Evolutionary conservation across 2,888 invertebrate genomes (phyloP).

Genomic region (Caenorhabditis parvicauda): DNA sequence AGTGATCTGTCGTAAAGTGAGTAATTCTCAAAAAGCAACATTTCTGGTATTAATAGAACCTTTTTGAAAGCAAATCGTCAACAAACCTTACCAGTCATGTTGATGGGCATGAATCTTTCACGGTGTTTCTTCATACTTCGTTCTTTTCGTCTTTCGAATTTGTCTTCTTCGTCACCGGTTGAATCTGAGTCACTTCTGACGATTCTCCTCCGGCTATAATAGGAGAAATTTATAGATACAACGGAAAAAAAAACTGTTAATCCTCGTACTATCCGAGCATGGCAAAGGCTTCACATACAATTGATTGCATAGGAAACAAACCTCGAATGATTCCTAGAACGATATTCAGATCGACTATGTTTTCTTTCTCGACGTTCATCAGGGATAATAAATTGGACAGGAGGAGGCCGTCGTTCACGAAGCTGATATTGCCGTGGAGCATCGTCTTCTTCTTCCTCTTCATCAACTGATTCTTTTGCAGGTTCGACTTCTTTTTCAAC

Average conservation of each 20-base stretch:
- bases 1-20: background rate
- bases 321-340: too few relatives aligned
- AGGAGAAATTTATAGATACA: too few relatives aligned
- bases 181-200: slow-evolving; percentile 37
- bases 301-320: too few relatives aligned
- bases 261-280: too few relatives aligned
- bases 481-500: background rate
- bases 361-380: too few relatives aligned
- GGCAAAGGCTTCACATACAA: too few relatives aligned
- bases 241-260: too few relatives aligned
- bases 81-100: slow-evolving; percentile 35
- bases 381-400: slow-evolving; percentile 8
- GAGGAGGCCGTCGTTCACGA: slow-evolving; percentile 11
- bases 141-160: slow-evolving; percentile 25
- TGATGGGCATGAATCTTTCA: slow-evolving; percentile 49
- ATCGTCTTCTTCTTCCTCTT: slow-evolving; percentile 13
- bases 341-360: too few relatives aligned
- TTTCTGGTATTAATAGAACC: background rate
- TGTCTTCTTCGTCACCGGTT: slow-evolving; percentile 32
- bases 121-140: slow-evolving; percentile 38
- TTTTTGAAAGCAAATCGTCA: background rate
- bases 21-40: slow-evolving; percentile 11
- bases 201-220: too few relatives aligned
- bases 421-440: slow-evolving; percentile 22
- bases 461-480: slow-evolving; percentile 4